These are phyloP conservation scores for Calidris pygmaea DNA, from an alignment of 2,113 vertebrate genomes.

Conservation along the genomic window DNA sequence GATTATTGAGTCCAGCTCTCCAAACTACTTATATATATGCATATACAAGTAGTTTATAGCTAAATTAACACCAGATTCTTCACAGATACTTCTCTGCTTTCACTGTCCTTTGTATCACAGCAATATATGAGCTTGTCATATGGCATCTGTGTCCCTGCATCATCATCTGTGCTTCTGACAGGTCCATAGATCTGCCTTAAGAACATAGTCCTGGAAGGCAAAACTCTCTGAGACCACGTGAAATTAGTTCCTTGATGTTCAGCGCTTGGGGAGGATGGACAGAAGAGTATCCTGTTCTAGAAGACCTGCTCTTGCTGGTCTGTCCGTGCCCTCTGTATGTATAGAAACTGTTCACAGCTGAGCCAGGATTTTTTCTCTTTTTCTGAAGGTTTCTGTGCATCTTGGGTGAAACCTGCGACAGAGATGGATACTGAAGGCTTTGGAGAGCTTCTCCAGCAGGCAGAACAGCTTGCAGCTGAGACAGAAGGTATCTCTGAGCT, in stretches of 20 bases:
- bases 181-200: neutral
- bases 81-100: neutral
- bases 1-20: neutral
- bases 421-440: constrained; percentile 94
- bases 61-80: neutral
- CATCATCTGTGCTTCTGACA: neutral
- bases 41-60: neutral
- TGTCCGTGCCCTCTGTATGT: neutral
- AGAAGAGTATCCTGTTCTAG: neutral
- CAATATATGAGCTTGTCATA: neutral
- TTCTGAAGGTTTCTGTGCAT: neutral
- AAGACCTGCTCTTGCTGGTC: neutral
- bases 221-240: neutral
- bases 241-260: neutral
- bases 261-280: neutral
- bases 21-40: neutral
- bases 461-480: constrained; percentile 95
- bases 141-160: neutral
- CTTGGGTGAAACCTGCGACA: neutral
- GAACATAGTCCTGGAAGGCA: neutral
- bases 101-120: neutral
- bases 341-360: neutral
- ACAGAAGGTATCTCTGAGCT: constrained; percentile 95
- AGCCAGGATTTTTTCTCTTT: neutral
- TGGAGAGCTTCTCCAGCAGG: constrained; percentile 95